Evolutionary conservation across 1,140 invertebrate genomes (phyloP).

Genomic region (Tetraneura akinire): DNA sequence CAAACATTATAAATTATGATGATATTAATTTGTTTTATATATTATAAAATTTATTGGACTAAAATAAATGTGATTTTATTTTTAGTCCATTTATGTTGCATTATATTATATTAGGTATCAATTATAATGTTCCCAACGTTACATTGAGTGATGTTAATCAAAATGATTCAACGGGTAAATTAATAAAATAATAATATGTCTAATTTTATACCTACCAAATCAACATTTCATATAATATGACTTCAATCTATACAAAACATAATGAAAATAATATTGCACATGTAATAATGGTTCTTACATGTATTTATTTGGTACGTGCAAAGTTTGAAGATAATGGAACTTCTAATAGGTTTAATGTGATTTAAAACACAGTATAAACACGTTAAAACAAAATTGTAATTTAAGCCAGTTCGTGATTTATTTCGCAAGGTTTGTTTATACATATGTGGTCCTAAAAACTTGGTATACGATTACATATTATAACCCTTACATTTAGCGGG

Average conservation of each 20-base stretch:
- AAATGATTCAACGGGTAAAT: too few species aligned
- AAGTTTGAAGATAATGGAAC: constrained; percentile 44
- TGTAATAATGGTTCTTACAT: background rate
- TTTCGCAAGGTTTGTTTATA: background rate
- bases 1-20: too few species aligned
- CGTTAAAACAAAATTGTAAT: constrained; percentile 42
- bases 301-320: constrained; percentile 19
- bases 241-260: background rate
- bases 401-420: constrained; percentile 33
- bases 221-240: constrained; percentile 7
- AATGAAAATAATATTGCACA: constrained; percentile 33
- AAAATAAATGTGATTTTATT: too few species aligned
- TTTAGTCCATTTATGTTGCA: too few species aligned
- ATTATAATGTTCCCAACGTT: too few species aligned
- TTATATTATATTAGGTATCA: too few species aligned
- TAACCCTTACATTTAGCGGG: background rate
- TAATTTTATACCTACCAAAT: too few species aligned
- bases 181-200: too few species aligned
- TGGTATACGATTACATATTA: constrained; percentile 21
- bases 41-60: too few species aligned
- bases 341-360: constrained; percentile 45
- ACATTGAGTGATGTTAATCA: too few species aligned
- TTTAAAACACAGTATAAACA: constrained; percentile 41
- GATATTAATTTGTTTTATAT: too few species aligned
- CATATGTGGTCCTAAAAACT: constrained; percentile 24